phyloP scores from a whole-genome alignment of 2,797 vertebrate species.

The Oreonectes daqikongensis region DNA sequence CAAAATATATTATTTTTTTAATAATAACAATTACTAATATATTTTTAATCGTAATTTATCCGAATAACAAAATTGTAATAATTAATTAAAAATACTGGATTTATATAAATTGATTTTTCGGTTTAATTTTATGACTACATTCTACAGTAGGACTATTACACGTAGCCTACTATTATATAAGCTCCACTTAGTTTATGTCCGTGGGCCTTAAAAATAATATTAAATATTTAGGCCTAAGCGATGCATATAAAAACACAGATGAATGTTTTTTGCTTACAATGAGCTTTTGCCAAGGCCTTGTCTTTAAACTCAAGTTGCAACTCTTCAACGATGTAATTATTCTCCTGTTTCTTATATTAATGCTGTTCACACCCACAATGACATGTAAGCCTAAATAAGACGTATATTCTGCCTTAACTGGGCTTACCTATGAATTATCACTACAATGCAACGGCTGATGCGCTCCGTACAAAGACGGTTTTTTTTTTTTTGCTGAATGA shows the following conservation, averaged over 20 bases:
- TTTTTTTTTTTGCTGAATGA: not conserved
- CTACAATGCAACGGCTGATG: constrained; percentile 1
- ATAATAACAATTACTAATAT: no score
- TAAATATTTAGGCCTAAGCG: not conserved
- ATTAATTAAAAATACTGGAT: no score
- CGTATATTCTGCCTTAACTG: not conserved
- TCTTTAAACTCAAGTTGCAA: not conserved
- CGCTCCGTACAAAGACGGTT: not conserved
- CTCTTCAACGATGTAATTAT: constrained; percentile 7
- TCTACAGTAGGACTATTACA: no score
- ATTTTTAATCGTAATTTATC: no score
- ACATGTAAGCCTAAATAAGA: not conserved
- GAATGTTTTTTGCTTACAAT: not conserved
- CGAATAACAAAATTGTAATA: no score
- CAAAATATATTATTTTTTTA: no score
- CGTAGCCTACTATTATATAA: not conserved
- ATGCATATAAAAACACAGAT: not conserved
- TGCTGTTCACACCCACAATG: constrained; percentile 8
- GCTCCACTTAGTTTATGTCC: not conserved
- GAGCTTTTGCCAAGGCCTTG: not conserved
- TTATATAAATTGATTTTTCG: not conserved
- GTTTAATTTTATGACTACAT: not conserved
- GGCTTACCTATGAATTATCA: constrained; percentile 1
- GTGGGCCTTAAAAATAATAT: not conserved
- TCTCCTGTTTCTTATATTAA: constrained; percentile 3